Conservation (phyloP, 2,888 invertebrate genomes). For the Hoplodrina blanda region DNA sequence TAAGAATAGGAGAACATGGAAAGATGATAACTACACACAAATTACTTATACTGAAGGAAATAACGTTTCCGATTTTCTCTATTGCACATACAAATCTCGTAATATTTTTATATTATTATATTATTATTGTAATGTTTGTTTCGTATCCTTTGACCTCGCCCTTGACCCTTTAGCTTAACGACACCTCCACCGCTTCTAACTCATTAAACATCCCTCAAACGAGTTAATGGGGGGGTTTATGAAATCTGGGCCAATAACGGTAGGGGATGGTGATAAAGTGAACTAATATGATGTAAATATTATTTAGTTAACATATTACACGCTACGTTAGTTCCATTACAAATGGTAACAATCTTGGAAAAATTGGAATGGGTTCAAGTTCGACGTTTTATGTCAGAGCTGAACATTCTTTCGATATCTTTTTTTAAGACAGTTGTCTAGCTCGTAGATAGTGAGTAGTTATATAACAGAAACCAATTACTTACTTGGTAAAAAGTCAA, state of each 20-base stretch:
- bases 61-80: background rate
- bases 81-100: constrained; percentile 2
- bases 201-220: constrained; percentile 48
- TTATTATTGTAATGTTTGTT: background rate
- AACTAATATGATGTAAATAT: constrained; percentile 28
- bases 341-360: constrained; percentile 5
- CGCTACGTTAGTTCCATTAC: constrained; percentile 15
- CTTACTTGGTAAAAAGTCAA: background rate
- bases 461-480: background rate
- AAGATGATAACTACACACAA: background rate
- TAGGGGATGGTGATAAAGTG: background rate
- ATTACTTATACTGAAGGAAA: background rate
- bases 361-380: constrained; percentile 37
- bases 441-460: background rate
- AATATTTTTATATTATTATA: constrained; percentile 2
- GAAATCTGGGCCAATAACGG: constrained; percentile 40
- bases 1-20: background rate
- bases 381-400: constrained; percentile 7
- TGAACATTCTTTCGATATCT: background rate
- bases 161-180: constrained; percentile 44
- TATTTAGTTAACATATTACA: constrained; percentile 30
- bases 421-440: constrained; percentile 14
- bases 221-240: constrained; percentile 22
- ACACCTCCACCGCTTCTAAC: constrained; percentile 11
- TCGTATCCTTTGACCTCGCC: constrained; percentile 15